Conservation (phyloP, 2,888 invertebrate genomes). For the Cephus pygmeus region DNA sequence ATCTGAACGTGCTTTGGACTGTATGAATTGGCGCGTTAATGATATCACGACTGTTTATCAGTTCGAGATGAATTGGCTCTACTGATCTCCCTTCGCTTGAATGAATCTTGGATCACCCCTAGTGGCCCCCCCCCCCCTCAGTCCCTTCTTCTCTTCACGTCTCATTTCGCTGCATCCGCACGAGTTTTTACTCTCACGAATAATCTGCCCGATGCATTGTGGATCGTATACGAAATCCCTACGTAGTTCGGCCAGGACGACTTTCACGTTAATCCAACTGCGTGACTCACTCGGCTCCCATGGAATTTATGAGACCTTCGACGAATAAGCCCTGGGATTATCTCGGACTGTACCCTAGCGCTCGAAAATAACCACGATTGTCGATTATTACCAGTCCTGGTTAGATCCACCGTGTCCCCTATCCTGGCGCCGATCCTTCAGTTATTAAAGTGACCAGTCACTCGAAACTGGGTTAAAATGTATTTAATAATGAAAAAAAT, state of each 20-base stretch:
- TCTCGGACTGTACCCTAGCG: constrained; percentile 32
- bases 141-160: constrained; percentile 28
- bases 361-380: constrained; percentile 10
- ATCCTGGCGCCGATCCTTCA: constrained; percentile 24
- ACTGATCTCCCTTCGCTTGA: constrained; percentile 7
- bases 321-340: constrained; percentile 55
- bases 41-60: too few relatives aligned
- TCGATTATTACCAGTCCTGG: constrained; percentile 23
- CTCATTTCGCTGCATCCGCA: constrained; percentile 43
- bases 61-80: too few relatives aligned
- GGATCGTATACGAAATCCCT: background rate
- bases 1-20: too few relatives aligned
- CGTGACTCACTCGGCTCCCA: constrained; percentile 44
- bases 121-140: background rate
- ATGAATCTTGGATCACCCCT: constrained; percentile 15
- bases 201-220: constrained; percentile 8
- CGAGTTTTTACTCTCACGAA: constrained; percentile 35
- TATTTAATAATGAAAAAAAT: too few relatives aligned
- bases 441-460: constrained; percentile 32
- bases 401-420: background rate
- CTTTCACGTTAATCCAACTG: constrained; percentile 10
- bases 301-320: constrained; percentile 52
- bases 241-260: too few relatives aligned
- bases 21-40: too few relatives aligned
- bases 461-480: background rate